Evolutionary conservation across 2,113 vertebrate species (phyloP).

Genomic region (Ivindomyrus marchei): DNA sequence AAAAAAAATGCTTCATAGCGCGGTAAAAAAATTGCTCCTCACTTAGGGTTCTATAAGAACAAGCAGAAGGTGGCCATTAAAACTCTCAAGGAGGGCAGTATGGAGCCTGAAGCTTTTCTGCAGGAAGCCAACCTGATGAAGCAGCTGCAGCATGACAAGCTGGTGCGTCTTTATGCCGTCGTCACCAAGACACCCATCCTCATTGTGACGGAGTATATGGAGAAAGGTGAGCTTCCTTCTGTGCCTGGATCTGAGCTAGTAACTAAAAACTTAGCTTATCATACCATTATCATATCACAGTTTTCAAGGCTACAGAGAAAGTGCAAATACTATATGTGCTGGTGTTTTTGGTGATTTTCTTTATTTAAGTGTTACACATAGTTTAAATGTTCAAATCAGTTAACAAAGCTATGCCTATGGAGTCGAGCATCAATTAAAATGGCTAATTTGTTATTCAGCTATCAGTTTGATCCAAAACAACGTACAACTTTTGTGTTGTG

Average conservation of each 20-base stretch:
- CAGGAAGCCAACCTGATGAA: constrained; percentile 97
- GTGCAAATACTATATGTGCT: neutral
- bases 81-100: constrained; percentile 88
- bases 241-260: neutral
- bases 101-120: constrained; percentile 84
- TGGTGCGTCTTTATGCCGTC: constrained; percentile 83
- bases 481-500: neutral
- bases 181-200: constrained; percentile 87
- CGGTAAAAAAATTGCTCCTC: neutral
- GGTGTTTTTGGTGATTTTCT: neutral
- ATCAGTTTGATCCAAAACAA: neutral
- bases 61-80: constrained; percentile 88
- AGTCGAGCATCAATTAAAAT: neutral
- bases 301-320: neutral
- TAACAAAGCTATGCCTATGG: neutral
- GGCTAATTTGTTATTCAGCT: neutral
- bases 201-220: constrained; percentile 92
- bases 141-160: constrained; percentile 77
- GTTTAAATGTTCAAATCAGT: neutral
- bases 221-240: constrained; percentile 66
- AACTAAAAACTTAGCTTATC: neutral
- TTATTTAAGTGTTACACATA: neutral
- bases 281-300: neutral
- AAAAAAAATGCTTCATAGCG: neutral
- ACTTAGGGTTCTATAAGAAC: constrained; percentile 81